Evolutionary conservation across 1,140 invertebrate genomes (phyloP), one percentile per base, ranked within the genome.

Genomic region (Stratiolaelaps scimitus): DNA sequence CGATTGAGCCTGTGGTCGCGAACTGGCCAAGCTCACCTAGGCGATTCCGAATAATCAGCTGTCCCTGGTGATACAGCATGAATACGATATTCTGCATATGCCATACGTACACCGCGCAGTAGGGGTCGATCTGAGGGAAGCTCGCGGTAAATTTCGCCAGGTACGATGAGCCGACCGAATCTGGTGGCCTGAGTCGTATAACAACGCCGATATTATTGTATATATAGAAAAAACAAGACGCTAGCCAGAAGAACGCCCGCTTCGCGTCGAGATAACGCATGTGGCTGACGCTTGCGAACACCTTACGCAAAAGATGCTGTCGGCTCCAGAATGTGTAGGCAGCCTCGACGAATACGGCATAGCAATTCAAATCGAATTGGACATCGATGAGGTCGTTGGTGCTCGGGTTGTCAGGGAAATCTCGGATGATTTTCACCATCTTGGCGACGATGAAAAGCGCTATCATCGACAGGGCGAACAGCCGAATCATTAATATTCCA

Each of bases 321-420:
- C 15, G 26, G 2, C 26, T 60, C 34, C 23, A 60, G 53, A 60
- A 60, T 17, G 17, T 19, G 15, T 23, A 26, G 2, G 23, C 23
- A 15, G 53, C 53, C 53, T 60, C 53, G 17, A 26, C 1, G 23
- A 17, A 60, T 15, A 60, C 23, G 1, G 2, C 53, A 23, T 19
- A 15, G 26, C 4, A 60, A 15, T 20, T 2, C 2, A 60, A n/a
- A 23, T 60, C 26, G 23, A 20, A 60, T 29, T 29, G 26, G 17
- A 26, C 17, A 34, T 17, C 53, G 23, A 60, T 60, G 23, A 60
- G 17, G 53, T 26, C 23, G 28, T 48, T 48, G 7, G 47, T 6
- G 47, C 47, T 48, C 47, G 47, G 47, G 28, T 48, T 19, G 5
- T 15, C 19, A 15, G 47, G 47, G 47, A 48, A 48, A 19, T 48